Base-by-base conservation (phyloP, 2,797 vertebrate genomes). In the Pristis pectinata region DNA sequence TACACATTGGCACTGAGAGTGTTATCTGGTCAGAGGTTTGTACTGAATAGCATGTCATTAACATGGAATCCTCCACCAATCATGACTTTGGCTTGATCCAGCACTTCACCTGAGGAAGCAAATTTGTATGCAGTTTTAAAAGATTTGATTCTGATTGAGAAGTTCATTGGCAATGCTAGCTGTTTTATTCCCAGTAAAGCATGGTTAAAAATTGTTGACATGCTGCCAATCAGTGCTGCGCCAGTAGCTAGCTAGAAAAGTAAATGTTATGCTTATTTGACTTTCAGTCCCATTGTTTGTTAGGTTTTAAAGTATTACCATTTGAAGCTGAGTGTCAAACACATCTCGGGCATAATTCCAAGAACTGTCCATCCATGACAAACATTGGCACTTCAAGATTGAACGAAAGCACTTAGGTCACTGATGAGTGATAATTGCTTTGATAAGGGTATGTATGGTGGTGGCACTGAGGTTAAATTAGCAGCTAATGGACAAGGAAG, bases 261-360 rank as follows among this genome's bases (percentile, higher is more conserved):
- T 53, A 94, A 94, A 94, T 76, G 49, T 94, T 76, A 74, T 94
- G 92, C 92, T 74, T 49, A 30, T 94, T 49, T 76, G 27, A 30
- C 30, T 94, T 93, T 53, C 27, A 94, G 49, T 94, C 70, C 27
- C 44, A 53, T 94, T 94, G 91, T 93, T 76, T 53, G 70, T 27
- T 53, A n/a, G 44, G 27, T 17, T 49, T 94, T 94, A 49, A 94
- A 94, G 72, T 76, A 53, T 94, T 70, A 2, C 92, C 70, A 94
- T 94, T 76, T 94, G 53, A 27, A 70, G 27, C 70, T 19, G 67
- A 94, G 72, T 72, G 92, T 94, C 92, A 76, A 53, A 44, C 15
- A 94, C 41, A 76, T 94, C 37, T 74, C 10, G 56, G 24, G 4
- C 41, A 34, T 94, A 53, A 94, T 94, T 94, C 92, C 70, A 34